Percentiles rank a stretch among this genome's conserved stretches.
Evolutionary conservation across 1,140 invertebrate genomes (phyloP).

Genomic region (Leptopilina clavipes): DNA sequence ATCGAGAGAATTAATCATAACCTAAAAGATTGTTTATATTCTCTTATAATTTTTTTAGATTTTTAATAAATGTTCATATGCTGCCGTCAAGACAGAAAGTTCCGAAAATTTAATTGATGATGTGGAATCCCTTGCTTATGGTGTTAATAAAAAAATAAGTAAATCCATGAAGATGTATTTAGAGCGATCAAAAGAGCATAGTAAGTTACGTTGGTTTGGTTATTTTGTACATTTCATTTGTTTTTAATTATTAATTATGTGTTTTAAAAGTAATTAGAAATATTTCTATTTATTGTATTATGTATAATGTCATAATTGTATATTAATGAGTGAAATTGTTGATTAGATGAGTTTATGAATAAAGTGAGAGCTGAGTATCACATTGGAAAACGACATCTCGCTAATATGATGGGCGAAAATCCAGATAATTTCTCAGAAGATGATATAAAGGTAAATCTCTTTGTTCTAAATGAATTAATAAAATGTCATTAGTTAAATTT

Average conservation of each 20-base stretch:
- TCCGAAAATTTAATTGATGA: neutral
- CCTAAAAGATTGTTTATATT: constrained; percentile 2
- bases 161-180: constrained; percentile 93
- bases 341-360: constrained; percentile 88
- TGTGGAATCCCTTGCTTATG: neutral
- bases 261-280: neutral
- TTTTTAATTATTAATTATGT: neutral
- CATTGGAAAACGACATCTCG: constrained; percentile 94
- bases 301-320: constrained; percentile 17
- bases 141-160: constrained; percentile 78
- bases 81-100: too few species aligned
- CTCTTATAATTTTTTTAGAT: neutral
- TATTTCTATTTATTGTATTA: too few species aligned
- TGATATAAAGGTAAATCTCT: constrained; percentile 85
- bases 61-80: constrained; percentile 10
- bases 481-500: too few species aligned
- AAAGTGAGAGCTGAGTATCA: constrained; percentile 88
- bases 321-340: constrained; percentile 38
- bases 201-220: constrained; percentile 74
- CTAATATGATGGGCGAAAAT: constrained; percentile 98
- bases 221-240: neutral
- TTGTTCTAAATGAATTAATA: too few species aligned
- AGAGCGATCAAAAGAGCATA: constrained; percentile 85
- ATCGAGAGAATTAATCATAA: neutral
- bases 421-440: constrained; percentile 89